Base-by-base conservation (phyloP, 1,140 invertebrate species). In the Procambarus virginalis region DNA sequence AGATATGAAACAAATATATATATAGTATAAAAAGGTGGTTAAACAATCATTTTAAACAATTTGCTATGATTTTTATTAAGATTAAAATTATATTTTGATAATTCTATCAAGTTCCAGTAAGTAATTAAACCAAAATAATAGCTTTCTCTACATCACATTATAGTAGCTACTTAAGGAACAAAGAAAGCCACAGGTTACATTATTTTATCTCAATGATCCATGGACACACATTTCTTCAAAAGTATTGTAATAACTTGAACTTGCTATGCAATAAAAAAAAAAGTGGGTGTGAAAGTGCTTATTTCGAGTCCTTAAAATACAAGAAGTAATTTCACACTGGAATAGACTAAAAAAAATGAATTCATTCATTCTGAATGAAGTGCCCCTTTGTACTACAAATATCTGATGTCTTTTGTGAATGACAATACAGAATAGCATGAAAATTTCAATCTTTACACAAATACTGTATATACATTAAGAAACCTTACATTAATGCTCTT, bases 351-450 rank as follows among this genome's bases (percentile, higher is more conserved):
- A 68, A 4, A 68, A 17, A 12, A 68, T 73, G 4, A 14, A 64
- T 64, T 64, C 17, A 64, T 73, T 45, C n/a, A 8, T 73, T 73
- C 6, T 73, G 20, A 73, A 34, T 73, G 68, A 73, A 22, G n/a
- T 73, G 68, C 68, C 22, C 34, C 68, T 73, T 73, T 73, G 68
- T 73, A 73, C 68, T 73, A 73, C 22, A 73, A 8, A 73, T 73
- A 73, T 22, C 10, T 34, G 10, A 34, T 34, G 22, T 34, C 68
- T 34, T 73, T 34, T 34, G 2, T 9, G 22, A 34, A 73, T 73
- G 8, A 73, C 22, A 34, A 9, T 73, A 22, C 22, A 73, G 6
- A 34, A 12, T 55, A 55, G 51, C 51, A 55, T 73, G 68, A 73
- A 73, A 73, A 73, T 4, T 22, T 73, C 20, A 4, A 68, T 20